Percentiles rank a stretch among this genome's conserved stretches.
phyloP scores from a whole-genome alignment of 2,797 vertebrate species.

The Sebastes diaconus region DNA sequence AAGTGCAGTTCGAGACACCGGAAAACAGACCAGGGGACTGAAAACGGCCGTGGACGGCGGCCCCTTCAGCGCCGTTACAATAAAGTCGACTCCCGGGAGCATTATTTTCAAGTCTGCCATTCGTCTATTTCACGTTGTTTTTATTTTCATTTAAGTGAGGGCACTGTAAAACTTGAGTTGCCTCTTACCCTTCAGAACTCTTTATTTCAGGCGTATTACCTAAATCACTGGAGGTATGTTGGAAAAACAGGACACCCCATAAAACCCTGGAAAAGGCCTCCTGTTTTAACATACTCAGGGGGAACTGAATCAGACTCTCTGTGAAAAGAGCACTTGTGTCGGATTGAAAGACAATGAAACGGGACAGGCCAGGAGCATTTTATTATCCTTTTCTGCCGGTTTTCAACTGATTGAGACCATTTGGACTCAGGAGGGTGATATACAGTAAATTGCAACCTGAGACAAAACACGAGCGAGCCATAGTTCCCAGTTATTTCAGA shows the following conservation, averaged over 20 bases:
- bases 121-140: conserved; percentile 72
- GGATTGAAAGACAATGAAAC: conserved; percentile 68
- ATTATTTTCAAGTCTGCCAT: conserved; percentile 50
- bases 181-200: conserved; percentile 72
- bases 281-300: conserved; percentile 71
- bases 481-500: conserved; percentile 21
- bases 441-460: conserved; percentile 30
- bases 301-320: conserved; percentile 66
- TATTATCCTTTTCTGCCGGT: conserved; percentile 55
- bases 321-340: conserved; percentile 67
- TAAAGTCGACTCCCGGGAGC: conserved; percentile 49
- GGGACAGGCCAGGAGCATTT: conserved; percentile 60
- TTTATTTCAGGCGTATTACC: conserved; percentile 75
- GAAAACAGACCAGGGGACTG: conserved; percentile 39
- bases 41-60: conserved; percentile 35
- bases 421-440: conserved; percentile 21
- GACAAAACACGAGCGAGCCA: conserved; percentile 29
- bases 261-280: conserved; percentile 75
- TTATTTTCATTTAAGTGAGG: conserved; percentile 72
- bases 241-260: conserved; percentile 82
- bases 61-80: conserved; percentile 14
- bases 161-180: conserved; percentile 74
- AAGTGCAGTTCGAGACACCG: conserved; percentile 43
- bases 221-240: conserved; percentile 78
- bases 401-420: conserved; percentile 40